Conservation (phyloP, 2,797 vertebrate species). For the Hypotaenidia okinawae region DNA sequence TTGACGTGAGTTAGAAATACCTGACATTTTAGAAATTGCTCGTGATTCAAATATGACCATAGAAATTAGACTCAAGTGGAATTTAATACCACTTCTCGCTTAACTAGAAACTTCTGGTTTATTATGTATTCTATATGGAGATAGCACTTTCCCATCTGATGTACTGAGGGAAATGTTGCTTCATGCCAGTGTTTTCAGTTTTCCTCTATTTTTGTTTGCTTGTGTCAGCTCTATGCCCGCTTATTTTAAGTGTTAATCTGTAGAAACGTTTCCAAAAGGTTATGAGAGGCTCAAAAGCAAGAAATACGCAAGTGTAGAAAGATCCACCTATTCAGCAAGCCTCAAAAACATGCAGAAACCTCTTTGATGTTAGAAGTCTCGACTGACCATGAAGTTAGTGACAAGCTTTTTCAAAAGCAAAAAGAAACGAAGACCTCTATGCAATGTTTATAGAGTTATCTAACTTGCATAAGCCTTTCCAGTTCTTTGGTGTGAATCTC, state of each 20-base stretch:
- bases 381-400: neutral
- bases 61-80: neutral
- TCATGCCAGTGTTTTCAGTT: neutral
- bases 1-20: constrained; percentile 7
- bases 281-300: neutral
- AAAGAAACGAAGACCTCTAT: neutral
- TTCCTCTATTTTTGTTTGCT: constrained; percentile 47
- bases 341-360: neutral
- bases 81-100: neutral
- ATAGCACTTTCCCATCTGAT: neutral
- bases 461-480: neutral
- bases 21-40: constrained; percentile 15
- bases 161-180: neutral
- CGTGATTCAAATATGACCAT: neutral
- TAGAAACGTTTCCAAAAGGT: constrained; percentile 16
- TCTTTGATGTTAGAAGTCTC: neutral
- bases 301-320: neutral
- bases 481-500: neutral
- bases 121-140: neutral
- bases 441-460: neutral
- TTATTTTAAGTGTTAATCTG: constrained; percentile 5
- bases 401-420: neutral
- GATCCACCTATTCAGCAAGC: neutral
- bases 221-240: neutral
- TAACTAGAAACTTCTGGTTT: neutral